Conservation (phyloP, 1,140 invertebrate species). For the Drosophila melanogaster region DNA sequence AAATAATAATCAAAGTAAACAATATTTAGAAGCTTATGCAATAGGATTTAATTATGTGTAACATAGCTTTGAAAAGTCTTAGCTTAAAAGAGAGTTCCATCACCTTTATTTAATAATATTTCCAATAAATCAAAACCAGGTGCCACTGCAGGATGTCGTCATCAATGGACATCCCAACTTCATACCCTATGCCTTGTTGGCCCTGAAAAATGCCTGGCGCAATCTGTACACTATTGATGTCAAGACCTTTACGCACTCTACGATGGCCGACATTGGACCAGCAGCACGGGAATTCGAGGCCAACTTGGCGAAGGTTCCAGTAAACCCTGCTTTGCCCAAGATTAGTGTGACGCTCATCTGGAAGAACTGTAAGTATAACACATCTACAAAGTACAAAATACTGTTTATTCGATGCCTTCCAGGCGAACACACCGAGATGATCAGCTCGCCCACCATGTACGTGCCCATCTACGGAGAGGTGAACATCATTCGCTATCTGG, state of each 20-base stretch:
- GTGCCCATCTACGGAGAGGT: conserved; percentile 84
- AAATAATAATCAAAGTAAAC: too few relatives aligned
- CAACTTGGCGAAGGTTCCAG: conserved; percentile 57
- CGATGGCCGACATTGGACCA: conserved; percentile 75
- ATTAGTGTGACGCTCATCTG: conserved; percentile 80
- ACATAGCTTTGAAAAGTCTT: too few relatives aligned
- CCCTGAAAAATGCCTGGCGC: conserved; percentile 80
- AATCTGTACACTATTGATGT: conserved; percentile 74
- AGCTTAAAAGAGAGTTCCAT: too few relatives aligned
- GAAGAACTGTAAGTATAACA: conserved; percentile 77
- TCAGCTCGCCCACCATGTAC: conserved; percentile 83
- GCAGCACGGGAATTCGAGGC: conserved; percentile 73
- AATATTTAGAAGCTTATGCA: not conserved
- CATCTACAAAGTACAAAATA: too few relatives aligned
- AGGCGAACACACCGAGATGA: conserved; percentile 84
- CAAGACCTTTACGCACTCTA: conserved; percentile 82
- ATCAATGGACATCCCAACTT: conserved; percentile 83
- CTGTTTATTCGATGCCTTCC: not conserved
- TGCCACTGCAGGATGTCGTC: conserved; percentile 79
- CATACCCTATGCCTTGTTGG: conserved; percentile 82
- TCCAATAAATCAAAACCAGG: conserved; percentile 27
- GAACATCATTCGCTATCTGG: conserved; percentile 82
- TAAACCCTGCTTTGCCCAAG: conserved; percentile 59
- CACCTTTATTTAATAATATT: not conserved
- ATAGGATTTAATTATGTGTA: not conserved